Evolutionary conservation across 2,888 invertebrate species (phyloP), one percentile per base, ranked within the genome.

Genomic region (Synanthedon formicaeformis): DNA sequence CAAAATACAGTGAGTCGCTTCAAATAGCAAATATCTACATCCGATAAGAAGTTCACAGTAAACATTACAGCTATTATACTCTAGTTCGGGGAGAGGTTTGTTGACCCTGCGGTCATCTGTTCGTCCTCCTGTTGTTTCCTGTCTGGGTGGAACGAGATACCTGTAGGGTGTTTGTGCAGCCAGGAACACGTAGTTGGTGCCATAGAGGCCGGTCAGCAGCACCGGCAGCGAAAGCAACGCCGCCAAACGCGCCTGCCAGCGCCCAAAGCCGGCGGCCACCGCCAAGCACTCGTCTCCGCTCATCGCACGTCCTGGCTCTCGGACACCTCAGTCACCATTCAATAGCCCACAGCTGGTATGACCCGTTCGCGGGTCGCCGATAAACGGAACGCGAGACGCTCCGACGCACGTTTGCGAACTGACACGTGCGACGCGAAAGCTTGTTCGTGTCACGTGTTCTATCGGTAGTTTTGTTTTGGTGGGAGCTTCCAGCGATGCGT

Each of bases 161-260:
- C 62, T 59, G 54, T 58, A 54, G 2, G 55, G 50, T 12, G 54
- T 55, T 4, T 51, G 53, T 1, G 57, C 57, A 1, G 62, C 62
- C 3, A 60, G 53, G 27, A 63, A 63, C n/a, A 63, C 58, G 23
- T 56, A 63, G 53, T 63, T 60, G 5, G 56, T 55, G 51, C 57
- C 57, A 50, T 57, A 58, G 53, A 61, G 54, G 2, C 61, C 58
- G 5, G 57, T 58, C 14, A 60, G 52, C 40, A 63, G 11, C 11
- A 59, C 53, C 2, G 61, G 59, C 50, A 62, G 52, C 60, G 84
- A 82, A 71, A 85, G 75, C 65, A 85, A 73, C 64, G 67, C 61
- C 63, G 83, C 82, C 69, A 84, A 71, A 57, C 83, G 73, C 65
- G 67, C 76, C 72, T 82, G 84, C 85, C 84, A 83, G 56, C 78